These are phyloP conservation scores for Cryptotis parvus DNA, from an alignment of 2,113 vertebrate species.

Conservation along the genomic window DNA sequence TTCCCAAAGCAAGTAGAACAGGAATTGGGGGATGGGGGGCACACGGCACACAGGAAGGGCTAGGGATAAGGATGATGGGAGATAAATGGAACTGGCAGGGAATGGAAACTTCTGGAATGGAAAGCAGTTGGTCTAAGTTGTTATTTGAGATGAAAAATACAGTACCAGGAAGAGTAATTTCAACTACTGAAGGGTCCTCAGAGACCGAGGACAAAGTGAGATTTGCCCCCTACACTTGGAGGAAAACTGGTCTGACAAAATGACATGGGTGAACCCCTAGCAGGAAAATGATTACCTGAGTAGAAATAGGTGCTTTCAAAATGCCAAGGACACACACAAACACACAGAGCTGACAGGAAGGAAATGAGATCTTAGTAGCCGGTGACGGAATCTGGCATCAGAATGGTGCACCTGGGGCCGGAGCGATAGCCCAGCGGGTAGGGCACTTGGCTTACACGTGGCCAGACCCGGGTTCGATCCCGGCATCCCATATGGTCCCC, in stretches of 20 bases:
- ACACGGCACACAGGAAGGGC: neutral
- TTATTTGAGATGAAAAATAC: neutral
- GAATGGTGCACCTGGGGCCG: slow-evolving; percentile 49
- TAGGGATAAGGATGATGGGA: neutral
- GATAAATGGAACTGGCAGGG: neutral
- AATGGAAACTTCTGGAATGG: slow-evolving; percentile 50
- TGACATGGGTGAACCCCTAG: neutral
- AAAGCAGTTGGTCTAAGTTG: neutral
- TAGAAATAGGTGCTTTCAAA: slow-evolving; percentile 69
- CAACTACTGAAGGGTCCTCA: neutral
- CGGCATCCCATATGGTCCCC: no score
- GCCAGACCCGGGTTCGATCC: no score
- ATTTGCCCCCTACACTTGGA: neutral
- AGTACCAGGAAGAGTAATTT: neutral
- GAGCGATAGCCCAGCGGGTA: no score
- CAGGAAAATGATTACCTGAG: slow-evolving; percentile 74
- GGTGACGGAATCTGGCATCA: neutral
- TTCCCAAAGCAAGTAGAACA: slow-evolving; percentile 39
- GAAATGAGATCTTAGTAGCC: neutral
- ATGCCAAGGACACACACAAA: neutral
- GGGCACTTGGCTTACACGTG: no score
- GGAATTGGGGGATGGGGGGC: neutral
- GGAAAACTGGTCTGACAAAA: slow-evolving; percentile 25
- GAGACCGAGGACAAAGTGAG: neutral
- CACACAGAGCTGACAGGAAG: neutral